Conservation (phyloP, 2,888 invertebrate species). For the Agriotes lineatus region DNA sequence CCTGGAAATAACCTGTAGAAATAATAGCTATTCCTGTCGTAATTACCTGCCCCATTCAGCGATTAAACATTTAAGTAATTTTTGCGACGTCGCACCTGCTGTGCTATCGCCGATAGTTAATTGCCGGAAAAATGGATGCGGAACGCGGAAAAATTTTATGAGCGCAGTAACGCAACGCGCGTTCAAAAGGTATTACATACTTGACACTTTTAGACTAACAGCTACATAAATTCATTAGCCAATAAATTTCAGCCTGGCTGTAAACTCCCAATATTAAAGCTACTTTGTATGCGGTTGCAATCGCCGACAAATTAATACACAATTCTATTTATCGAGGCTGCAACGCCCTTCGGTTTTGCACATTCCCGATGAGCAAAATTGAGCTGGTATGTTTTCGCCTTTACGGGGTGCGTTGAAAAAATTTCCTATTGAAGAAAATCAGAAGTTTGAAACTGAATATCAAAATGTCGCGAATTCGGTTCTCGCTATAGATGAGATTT, state of each 20-base stretch:
- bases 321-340: neutral
- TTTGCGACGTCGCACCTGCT: too few relatives aligned
- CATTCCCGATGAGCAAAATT: neutral
- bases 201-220: constrained; percentile 5
- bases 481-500: too few relatives aligned
- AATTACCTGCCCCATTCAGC: too few relatives aligned
- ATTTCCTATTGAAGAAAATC: too few relatives aligned
- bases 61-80: too few relatives aligned
- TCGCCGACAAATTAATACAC: constrained; percentile 5
- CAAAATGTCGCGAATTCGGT: too few relatives aligned
- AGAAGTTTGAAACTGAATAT: too few relatives aligned
- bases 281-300: neutral
- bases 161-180: neutral
- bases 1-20: too few relatives aligned
- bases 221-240: constrained; percentile 3
- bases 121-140: neutral
- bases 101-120: neutral
- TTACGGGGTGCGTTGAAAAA: neutral
- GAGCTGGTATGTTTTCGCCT: neutral
- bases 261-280: constrained; percentile 1
- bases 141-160: neutral
- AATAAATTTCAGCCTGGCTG: neutral
- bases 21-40: too few relatives aligned
- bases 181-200: neutral
- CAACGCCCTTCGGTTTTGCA: constrained; percentile 8